These are phyloP conservation scores for Oceanites oceanicus DNA, from an alignment of 2,113 vertebrate genomes.

Conservation along the genomic window DNA sequence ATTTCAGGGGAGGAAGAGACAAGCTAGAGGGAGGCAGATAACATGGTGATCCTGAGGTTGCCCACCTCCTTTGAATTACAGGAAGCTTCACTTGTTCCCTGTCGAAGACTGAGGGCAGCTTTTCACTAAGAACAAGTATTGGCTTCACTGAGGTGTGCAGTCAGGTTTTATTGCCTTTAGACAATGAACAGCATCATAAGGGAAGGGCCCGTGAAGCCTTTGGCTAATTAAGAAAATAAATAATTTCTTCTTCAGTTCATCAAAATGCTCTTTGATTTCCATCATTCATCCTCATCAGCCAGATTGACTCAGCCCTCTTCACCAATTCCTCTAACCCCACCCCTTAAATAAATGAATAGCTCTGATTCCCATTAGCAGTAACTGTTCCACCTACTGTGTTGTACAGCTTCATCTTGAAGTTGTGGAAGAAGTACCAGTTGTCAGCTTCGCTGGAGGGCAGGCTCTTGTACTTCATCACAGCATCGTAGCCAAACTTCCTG, in stretches of 20 bases:
- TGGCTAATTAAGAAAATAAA: not conserved
- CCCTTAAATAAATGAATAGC: not conserved
- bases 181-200: not conserved
- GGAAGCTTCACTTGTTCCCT: not conserved
- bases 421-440: slow-evolving; percentile 32
- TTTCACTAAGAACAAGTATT: not conserved
- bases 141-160: not conserved
- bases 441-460: not conserved
- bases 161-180: not conserved
- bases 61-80: not conserved
- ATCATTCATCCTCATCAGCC: not conserved
- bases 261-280: not conserved
- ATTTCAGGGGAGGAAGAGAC: not conserved
- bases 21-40: not conserved
- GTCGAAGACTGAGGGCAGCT: not conserved
- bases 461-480: not conserved
- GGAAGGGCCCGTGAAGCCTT: not conserved
- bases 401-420: slow-evolving; percentile 64
- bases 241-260: not conserved
- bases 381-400: not conserved
- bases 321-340: not conserved
- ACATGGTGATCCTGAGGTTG: not conserved
- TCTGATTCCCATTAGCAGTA: not conserved
- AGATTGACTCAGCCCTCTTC: not conserved
- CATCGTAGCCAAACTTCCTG: slow-evolving; percentile 46